Base-by-base conservation (phyloP, 2,888 invertebrate species). In the Apodemia mormo region DNA sequence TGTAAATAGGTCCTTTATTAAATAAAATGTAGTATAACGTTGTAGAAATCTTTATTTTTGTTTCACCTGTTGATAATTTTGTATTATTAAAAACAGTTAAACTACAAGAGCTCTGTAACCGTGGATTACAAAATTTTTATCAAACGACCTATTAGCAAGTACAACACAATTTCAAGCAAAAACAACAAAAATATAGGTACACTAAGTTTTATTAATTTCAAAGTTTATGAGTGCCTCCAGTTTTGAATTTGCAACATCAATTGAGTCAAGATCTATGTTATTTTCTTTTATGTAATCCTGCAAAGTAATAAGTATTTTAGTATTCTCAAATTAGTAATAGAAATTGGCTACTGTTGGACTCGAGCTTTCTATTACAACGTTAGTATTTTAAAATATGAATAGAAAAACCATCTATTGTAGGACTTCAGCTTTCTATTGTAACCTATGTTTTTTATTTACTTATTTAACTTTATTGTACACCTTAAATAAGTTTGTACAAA, bases 1-100 rank as follows among this genome's bases (percentile, higher is more conserved):
- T 92, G 92, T 92, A 92, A 83, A 92, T 92, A 92, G 81, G 80
- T 84, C 81, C 82, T 84, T 89, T 90, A 86, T 80, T 88, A 87
- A 89, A 87, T 88, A 87, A 86, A 89, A 85, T 78, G 85, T 89
- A 89, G 89, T 85, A 84, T 87, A 87, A 91, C 89, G 89, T 91
- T 89, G 89, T 89, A 84, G 87, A 88, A 82, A 79, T 76, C 67
- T 75, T 76, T 76, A 76, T 88, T 88, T 40, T 89, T 84, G 82
- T 85, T 87, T 80, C 64, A 69, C 71, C 72, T 54, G 66, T 54
- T 43, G 43, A 68, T 5, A 14, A 14, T 14, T 49, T 49, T 40
- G 8, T 40, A 14, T 5, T 4, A 14, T 5, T 4, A 49, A 49
- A 49, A 49, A 49, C 4, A 49, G 5, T 14, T 14, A 49, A 14